Conservation (phyloP, 2,797 vertebrate genomes). For the Lates japonicus region DNA sequence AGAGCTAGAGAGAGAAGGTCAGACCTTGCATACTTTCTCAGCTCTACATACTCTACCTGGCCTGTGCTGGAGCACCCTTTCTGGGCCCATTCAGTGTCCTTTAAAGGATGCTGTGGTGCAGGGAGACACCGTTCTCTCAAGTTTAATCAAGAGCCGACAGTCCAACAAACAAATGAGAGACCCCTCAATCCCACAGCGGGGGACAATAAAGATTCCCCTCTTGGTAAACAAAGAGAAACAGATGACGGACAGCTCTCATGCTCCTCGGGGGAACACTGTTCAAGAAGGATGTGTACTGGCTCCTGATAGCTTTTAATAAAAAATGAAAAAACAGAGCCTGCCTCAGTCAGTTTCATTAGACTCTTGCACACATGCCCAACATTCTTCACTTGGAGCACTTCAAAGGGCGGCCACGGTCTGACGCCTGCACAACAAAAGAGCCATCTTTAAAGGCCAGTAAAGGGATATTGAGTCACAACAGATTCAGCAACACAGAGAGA, state of each 20-base stretch:
- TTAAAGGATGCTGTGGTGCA: not conserved
- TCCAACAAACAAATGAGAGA: conserved; percentile 10
- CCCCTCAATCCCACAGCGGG: conserved; percentile 1
- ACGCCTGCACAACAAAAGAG: conserved; percentile 67
- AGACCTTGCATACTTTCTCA: not conserved
- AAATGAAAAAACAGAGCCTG: conserved; percentile 47
- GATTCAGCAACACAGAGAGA: conserved; percentile 31
- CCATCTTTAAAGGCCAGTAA: conserved; percentile 68
- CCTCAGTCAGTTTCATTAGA: conserved; percentile 68
- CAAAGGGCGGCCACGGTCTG: conserved; percentile 61
- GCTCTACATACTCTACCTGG: not conserved
- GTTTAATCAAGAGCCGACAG: conserved; percentile 31
- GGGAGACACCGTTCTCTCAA: conserved; percentile 1
- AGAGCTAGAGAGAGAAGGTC: not conserved
- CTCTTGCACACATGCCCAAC: conserved; percentile 55
- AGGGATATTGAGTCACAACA: conserved; percentile 67
- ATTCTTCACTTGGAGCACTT: conserved; percentile 60
- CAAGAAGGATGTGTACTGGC: conserved; percentile 24
- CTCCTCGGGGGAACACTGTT: conserved; percentile 22
- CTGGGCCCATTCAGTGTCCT: not conserved
- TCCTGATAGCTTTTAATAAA: conserved; percentile 55
- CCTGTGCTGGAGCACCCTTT: not conserved
- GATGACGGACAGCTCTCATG: conserved; percentile 43
- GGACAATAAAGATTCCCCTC: conserved; percentile 31
- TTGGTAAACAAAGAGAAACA: conserved; percentile 40